A percentile compares a stretch with the other conserved stretches of the same genome.
Evolutionary conservation across 2,113 vertebrate species (phyloP).

Genomic region (Petroica traversi): DNA sequence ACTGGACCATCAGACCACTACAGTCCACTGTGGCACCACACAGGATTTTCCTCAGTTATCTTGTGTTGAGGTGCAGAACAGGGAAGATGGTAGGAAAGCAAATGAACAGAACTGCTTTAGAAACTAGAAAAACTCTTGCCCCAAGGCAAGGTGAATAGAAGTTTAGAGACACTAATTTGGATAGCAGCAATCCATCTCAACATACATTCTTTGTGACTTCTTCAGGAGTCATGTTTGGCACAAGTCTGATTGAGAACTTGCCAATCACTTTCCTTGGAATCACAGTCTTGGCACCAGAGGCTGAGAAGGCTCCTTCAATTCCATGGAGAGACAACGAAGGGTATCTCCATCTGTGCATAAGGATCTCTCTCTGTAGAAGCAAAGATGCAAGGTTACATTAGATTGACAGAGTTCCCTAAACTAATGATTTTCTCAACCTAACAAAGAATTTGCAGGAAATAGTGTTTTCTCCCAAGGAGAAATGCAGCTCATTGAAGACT

Average conservation of each 20-base stretch:
- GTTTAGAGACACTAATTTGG: not conserved
- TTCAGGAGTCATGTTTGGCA: constrained; percentile 92
- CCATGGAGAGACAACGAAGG: constrained; percentile 96
- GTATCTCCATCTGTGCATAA: constrained; percentile 96
- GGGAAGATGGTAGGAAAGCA: not conserved
- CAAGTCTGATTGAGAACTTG: constrained; percentile 95
- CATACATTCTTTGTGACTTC: constrained; percentile 84
- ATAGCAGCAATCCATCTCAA: not conserved
- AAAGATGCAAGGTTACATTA: not conserved
- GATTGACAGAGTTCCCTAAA: not conserved
- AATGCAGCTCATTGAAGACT: not conserved
- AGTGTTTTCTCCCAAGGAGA: not conserved
- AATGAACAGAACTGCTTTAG: not conserved
- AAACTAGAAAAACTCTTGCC: not conserved
- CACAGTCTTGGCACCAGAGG: constrained; percentile 89
- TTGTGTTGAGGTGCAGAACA: not conserved
- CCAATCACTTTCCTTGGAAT: constrained; percentile 93
- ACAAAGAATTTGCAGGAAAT: not conserved
- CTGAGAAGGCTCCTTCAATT: constrained; percentile 96
- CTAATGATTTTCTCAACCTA: not conserved
- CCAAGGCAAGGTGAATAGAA: not conserved
- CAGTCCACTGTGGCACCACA: not conserved
- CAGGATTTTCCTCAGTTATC: not conserved
- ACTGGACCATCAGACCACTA: not conserved
- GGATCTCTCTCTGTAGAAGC: constrained; percentile 79